Percentiles rank a stretch among this genome's conserved stretches.
These are phyloP conservation scores for Chaetops frenatus DNA, from an alignment of 2,113 vertebrate genomes.

Conservation along the genomic window DNA sequence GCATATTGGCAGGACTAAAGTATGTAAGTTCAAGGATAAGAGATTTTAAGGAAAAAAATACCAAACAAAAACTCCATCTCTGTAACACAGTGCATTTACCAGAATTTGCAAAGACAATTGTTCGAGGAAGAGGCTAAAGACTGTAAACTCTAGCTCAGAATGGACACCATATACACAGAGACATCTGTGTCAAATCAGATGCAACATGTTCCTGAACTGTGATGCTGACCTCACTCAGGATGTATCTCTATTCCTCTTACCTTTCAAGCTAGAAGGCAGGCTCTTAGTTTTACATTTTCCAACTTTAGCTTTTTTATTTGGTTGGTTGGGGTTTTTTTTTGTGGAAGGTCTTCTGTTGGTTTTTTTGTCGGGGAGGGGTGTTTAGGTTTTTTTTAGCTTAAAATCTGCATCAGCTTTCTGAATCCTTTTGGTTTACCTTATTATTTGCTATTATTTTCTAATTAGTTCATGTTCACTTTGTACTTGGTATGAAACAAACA, in stretches of 20 bases:
- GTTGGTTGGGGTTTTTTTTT: not conserved
- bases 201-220: not conserved
- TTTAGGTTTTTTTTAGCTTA: not conserved
- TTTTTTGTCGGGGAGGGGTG: not conserved
- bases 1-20: not conserved
- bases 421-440: not conserved
- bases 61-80: not conserved
- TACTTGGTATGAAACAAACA: not conserved
- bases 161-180: not conserved
- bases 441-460: not conserved
- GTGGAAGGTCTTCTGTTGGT: too few species aligned
- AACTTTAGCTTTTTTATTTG: not conserved
- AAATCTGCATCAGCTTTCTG: not conserved
- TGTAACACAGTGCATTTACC: not conserved
- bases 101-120: not conserved
- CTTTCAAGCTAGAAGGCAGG: not conserved
- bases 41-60: not conserved
- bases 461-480: not conserved
- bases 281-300: not conserved
- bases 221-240: not conserved
- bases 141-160: not conserved
- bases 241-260: not conserved
- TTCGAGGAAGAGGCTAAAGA: not conserved
- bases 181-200: not conserved
- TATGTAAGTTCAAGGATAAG: not conserved